Base-by-base conservation (phyloP, 2,797 vertebrate species). In the Clarias pachynema region DNA sequence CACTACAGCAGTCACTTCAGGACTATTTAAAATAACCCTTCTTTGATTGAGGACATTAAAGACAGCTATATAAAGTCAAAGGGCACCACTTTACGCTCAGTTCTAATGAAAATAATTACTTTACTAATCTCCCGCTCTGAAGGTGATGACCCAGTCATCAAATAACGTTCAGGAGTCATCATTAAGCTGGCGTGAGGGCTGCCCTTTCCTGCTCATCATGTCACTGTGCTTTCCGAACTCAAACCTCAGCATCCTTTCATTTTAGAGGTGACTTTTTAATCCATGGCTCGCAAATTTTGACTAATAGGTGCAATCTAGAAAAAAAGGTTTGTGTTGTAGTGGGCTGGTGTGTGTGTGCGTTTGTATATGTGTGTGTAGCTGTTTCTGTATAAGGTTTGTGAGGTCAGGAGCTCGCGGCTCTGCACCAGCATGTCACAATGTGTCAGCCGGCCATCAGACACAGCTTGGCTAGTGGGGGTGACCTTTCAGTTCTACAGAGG, bases 361-460 rank as follows among this genome's bases (percentile, higher is more conserved):
- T 82, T 78, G 57, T 74, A 72, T 40, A 7, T 40, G 37, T 40
- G 37, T 40, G 37, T 18, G 86, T 87, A 91, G 88, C 86, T 75
- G 89, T 93, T 92, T 92, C 92, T 91, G 66, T 86, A 92, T 91
- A 88, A 85, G 87, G 84, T 86, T 83, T 91, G 84, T 92, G 92
- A 94, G 94, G 95, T 94, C 94, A 93, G 92, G 95, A 93, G 92
- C 94, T 95, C 93, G 93, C 88, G 92, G 93, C 90, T 87, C 90
- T 94, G 91, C 92, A 92, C 87, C 89, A 90, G 87, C 81, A 87
- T 96, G 94, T 97, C 96, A 97, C 94, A 96, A 95, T 93, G 95
- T 93, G 93, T 96, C 96, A 97, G 95, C 93, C 94, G 94, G 92
- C 93, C 93, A 94, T 95, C 94, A 94, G 78, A 89, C 89, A 85